Evolutionary conservation across 2,797 vertebrate genomes (phyloP).

Genomic region (Enoplosus armatus): DNA sequence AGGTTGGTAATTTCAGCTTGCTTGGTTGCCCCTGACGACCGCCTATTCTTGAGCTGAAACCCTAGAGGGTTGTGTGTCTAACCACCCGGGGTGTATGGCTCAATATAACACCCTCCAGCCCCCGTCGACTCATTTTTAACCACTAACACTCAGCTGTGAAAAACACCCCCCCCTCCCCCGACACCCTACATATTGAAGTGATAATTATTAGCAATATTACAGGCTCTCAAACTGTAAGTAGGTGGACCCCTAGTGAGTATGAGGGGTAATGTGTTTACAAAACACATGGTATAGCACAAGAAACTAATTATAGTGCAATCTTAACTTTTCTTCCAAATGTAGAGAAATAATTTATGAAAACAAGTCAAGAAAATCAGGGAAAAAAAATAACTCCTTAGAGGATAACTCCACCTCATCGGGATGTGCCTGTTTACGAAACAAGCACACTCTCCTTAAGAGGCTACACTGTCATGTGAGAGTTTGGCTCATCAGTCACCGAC

Average conservation of each 20-base stretch:
- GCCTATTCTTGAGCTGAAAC: conserved; percentile 19
- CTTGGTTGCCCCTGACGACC: conserved; percentile 46
- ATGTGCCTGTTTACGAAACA: conserved; percentile 39
- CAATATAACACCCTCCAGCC: conserved; percentile 21
- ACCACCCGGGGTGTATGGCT: background rate
- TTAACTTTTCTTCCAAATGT: conserved; percentile 72
- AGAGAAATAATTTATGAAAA: conserved; percentile 48
- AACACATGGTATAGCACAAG: conserved; percentile 74
- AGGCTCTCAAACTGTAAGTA: conserved; percentile 34
- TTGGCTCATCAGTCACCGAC: conserved; percentile 12
- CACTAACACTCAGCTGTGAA: conserved; percentile 44
- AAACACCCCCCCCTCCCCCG: conserved; percentile 34
- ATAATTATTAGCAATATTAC: conserved; percentile 51
- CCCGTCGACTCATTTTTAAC: conserved; percentile 42
- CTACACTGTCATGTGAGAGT: conserved; percentile 30
- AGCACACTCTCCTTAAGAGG: background rate
- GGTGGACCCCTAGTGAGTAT: conserved; percentile 32
- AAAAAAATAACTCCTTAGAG: conserved; percentile 22
- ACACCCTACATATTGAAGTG: background rate
- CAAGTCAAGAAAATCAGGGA: conserved; percentile 64
- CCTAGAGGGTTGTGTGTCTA: conserved; percentile 23
- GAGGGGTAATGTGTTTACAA: conserved; percentile 63
- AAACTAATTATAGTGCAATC: conserved; percentile 63
- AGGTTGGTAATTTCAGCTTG: conserved; percentile 15
- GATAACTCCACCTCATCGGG: conserved; percentile 5